Evolutionary conservation across 2,888 invertebrate genomes (phyloP).

Genomic region (Taphrorychus bicolor): DNA sequence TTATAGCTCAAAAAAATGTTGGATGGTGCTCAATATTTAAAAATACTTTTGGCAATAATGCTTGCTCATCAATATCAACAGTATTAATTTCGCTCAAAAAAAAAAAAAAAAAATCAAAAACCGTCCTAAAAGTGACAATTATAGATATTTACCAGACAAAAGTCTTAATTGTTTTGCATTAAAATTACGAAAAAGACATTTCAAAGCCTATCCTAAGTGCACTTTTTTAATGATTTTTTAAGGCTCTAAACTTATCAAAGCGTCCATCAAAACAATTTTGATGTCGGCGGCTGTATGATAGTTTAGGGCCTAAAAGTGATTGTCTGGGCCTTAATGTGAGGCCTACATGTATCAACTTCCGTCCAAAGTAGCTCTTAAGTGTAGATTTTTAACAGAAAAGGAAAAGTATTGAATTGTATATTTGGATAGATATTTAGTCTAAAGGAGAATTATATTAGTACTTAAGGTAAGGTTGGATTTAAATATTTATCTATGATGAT

Average conservation of each 20-base stretch:
- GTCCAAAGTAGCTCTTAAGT: conserved; percentile 21
- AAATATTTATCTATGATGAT: conserved; percentile 3
- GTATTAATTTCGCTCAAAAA: conserved; percentile 1
- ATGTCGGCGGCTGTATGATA: not conserved
- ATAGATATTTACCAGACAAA: no score
- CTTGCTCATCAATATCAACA: conserved; percentile 1
- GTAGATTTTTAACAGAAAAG: conserved; percentile 16
- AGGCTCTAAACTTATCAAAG: not conserved
- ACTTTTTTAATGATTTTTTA: conserved; percentile 7
- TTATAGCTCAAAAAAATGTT: not conserved
- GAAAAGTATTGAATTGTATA: conserved; percentile 6
- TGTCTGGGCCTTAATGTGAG: conserved; percentile 7
- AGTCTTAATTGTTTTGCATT: no score
- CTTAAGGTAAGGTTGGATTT: not conserved
- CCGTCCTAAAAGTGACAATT: not conserved
- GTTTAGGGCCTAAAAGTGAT: not conserved
- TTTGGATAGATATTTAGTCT: not conserved
- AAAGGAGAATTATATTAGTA: conserved; percentile 3
- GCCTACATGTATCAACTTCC: conserved; percentile 18
- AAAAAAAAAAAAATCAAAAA: not conserved
- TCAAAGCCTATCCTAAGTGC: conserved; percentile 11
- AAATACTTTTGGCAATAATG: conserved; percentile 3
- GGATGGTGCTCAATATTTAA: not conserved
- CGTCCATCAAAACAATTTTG: no score
- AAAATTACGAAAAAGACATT: not conserved